Evolutionary conservation across 2,113 vertebrate genomes (phyloP).

Genomic region (Calonectris borealis): DNA sequence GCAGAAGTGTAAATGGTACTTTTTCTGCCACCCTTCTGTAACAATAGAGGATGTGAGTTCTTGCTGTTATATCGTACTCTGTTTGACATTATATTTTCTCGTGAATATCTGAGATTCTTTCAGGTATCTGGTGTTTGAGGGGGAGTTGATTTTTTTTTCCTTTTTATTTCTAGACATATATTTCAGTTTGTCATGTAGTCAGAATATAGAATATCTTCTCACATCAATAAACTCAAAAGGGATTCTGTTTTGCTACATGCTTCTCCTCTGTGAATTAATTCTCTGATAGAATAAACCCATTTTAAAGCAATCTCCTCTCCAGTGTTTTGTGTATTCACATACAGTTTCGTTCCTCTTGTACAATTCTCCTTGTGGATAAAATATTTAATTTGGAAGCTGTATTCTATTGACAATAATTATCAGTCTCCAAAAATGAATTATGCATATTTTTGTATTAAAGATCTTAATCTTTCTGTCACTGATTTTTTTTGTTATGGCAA

Average conservation of each 20-base stretch:
- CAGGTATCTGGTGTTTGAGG: background rate
- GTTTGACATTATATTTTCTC: background rate
- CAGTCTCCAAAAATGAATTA: background rate
- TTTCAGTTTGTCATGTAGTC: background rate
- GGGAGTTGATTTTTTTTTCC: fast-evolving
- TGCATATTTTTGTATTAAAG: background rate
- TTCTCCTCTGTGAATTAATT: background rate
- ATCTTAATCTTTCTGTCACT: background rate
- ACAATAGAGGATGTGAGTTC: background rate
- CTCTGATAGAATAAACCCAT: background rate
- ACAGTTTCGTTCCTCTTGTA: background rate
- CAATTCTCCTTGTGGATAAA: background rate
- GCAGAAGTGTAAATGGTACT: background rate
- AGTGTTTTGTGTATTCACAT: background rate
- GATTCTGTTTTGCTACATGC: background rate
- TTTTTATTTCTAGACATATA: background rate
- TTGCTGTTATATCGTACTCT: background rate
- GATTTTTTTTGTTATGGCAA: background rate
- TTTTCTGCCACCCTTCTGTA: background rate
- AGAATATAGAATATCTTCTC: background rate
- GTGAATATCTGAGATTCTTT: background rate
- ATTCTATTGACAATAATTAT: background rate
- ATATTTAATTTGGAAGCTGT: background rate
- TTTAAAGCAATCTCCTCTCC: background rate
- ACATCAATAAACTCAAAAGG: background rate